phyloP scores from a whole-genome alignment of 1,140 invertebrate genomes.

The Anoplophora glabripennis region DNA sequence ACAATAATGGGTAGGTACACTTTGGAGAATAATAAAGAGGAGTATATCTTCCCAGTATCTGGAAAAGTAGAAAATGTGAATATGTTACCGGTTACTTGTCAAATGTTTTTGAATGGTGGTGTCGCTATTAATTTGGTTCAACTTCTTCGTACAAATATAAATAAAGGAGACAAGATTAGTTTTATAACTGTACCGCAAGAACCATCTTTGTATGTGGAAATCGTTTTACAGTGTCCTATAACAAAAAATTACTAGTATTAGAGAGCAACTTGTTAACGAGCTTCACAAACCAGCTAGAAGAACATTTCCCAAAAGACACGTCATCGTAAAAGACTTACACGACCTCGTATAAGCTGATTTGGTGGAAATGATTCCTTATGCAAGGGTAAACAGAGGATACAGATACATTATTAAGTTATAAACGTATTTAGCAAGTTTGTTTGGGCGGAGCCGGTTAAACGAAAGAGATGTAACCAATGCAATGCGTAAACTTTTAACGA shows the following conservation, averaged over 20 bases:
- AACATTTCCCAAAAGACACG: constrained; percentile 22
- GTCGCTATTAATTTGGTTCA: not conserved
- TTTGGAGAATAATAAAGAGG: constrained; percentile 3
- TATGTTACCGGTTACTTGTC: not conserved
- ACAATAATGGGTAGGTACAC: too few relatives aligned
- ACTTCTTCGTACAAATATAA: not conserved
- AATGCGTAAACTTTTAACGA: constrained; percentile 35
- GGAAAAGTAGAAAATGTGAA: not conserved
- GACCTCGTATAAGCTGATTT: constrained; percentile 49
- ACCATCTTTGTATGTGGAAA: not conserved
- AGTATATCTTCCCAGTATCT: not conserved
- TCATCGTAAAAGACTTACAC: constrained; percentile 44
- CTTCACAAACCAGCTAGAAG: constrained; percentile 43
- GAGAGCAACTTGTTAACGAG: constrained; percentile 32
- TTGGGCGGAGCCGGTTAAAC: constrained; percentile 51
- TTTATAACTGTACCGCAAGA: not conserved
- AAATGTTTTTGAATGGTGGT: constrained; percentile 1
- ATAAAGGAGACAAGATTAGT: constrained; percentile 2
- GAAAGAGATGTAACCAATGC: constrained; percentile 43
- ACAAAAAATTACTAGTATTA: not conserved
- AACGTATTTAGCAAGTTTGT: constrained; percentile 52
- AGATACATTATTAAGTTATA: constrained; percentile 52
- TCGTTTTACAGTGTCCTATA: constrained; percentile 16
- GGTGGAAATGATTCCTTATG: constrained; percentile 44
- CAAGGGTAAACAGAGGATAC: constrained; percentile 45